Evolutionary conservation across 2,113 vertebrate genomes (phyloP), one percentile per base, ranked within the genome.

Genomic region (Esox niger): DNA sequence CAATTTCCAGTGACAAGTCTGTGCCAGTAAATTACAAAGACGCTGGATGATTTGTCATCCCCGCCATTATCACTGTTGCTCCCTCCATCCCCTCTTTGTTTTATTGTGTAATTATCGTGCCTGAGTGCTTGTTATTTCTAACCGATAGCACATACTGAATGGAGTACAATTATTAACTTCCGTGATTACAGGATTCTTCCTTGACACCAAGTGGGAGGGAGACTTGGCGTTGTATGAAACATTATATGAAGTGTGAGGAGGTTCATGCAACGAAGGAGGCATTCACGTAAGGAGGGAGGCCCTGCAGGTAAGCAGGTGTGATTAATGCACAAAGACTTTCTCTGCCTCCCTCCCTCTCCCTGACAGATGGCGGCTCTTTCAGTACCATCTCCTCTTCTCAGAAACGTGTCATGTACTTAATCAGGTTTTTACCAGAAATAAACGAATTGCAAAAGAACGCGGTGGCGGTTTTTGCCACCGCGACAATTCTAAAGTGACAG

Each of bases 351-450:
- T 30, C 17, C 56, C 71, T 61, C 29, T 31, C 4, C 61, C 56
- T 75, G 81, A 84, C 87, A 88, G 89, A 87, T 88, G 85, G 85
- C 82, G 32, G 21, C 79, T 60, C 59, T 82, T 65, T 66, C 73
- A 66, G 72, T 81, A 79, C 71, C 80, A 61, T 83, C 79, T 81
- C 70, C 64, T 84, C 70, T 82, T 76, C 75, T 79, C 26, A 49
- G 75, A 33, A 66, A 72, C 77, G 76, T 80, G 69, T 81, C 82
- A 66, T 76, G 77, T 75, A 83, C 77, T 78, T 74, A 80, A 68
- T 80, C 66, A 76, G 32, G 67, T 69, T 71, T 71, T 65, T 64
- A 64, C n/a, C 62, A 68, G 74, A 74, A 63, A 84, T 82, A 79
- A 82, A 82, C 73, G 63, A 66, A 68, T 61, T 66, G 60, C 61